Evolutionary conservation across 1,140 invertebrate species (phyloP), one percentile per base, ranked within the genome.

Genomic region (Drosophila watanabei): DNA sequence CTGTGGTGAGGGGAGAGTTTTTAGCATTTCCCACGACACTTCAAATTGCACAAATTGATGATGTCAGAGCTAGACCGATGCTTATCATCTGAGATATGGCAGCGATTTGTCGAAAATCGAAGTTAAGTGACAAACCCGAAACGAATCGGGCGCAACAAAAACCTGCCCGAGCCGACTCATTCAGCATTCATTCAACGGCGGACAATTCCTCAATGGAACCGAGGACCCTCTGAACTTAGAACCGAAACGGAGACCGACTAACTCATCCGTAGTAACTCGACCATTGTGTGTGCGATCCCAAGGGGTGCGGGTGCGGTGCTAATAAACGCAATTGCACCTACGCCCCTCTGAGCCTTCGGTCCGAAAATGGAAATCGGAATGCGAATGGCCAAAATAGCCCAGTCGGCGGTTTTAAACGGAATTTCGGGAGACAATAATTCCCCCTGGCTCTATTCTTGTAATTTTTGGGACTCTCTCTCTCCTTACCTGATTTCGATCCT

Each of bases 271-370:
- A 57, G 54, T 57, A 57, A 57, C 54, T 28, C 20, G 16, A 20
- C 33, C 35, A 37, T 66, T 87, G 51, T 84, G 54, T 75, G 57
- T 81, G 61, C 46, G 24, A 54, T 63, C 62, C 78, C 73, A 83
- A 77, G 73, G 82, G 82, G 68, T 80, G 70, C 57, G 70, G 79
- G 75, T 86, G 82, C 87, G 79, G 79, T 80, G 87, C 82, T 91
- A 92, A 92, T 92, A 92, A 92, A 92, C 89, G 89, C 89, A 92
- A 92, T 92, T 91, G 89, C 89, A 92, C 88, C 89, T 92, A 92
- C 89, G 82, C 88, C 89, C 88, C 77, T 76, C 49, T 75, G 87
- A 73, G 86, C 60, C 81, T 51, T 52, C 37, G 46, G 46, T 70
- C 41, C 62, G 62, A 51, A 58, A 51, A 59, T 71, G 49, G 64